These are phyloP conservation scores for Lichenostomus cassidix DNA, from an alignment of 2,113 vertebrate genomes.

Conservation along the genomic window DNA sequence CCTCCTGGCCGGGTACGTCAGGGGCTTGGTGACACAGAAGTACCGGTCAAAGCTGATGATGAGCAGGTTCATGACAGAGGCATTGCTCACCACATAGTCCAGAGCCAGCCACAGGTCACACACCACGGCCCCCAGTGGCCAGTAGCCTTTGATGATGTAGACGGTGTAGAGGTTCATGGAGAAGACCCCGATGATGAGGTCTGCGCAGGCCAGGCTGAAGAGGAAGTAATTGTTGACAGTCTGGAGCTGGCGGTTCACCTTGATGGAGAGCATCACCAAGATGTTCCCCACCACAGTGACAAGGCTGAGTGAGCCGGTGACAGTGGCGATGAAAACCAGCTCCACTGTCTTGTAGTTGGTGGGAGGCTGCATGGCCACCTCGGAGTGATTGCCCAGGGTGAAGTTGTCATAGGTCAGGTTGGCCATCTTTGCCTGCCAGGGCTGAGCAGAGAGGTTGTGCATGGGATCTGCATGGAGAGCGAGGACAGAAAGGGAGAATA, in stretches of 20 bases:
- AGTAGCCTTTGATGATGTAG: slow-evolving; percentile 96
- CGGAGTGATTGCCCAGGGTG: slow-evolving; percentile 61
- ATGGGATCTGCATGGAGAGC: slow-evolving; percentile 71
- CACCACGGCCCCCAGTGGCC: slow-evolving; percentile 93
- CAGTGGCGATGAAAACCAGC: slow-evolving; percentile 93
- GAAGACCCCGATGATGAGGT: slow-evolving; percentile 94
- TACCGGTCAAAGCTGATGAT: slow-evolving; percentile 98
- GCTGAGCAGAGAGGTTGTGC: slow-evolving; percentile 74
- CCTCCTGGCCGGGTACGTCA: slow-evolving; percentile 90
- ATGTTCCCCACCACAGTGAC: slow-evolving; percentile 97
- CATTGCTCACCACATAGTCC: slow-evolving; percentile 96
- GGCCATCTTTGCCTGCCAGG: slow-evolving; percentile 69
- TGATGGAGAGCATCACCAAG: slow-evolving; percentile 98
- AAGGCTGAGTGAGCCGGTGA: slow-evolving; percentile 93
- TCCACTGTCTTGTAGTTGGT: slow-evolving; percentile 89
- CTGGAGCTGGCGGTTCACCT: slow-evolving; percentile 97
- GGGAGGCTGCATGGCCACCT: slow-evolving; percentile 54
- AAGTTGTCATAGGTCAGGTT: slow-evolving; percentile 81
- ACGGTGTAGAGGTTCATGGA: slow-evolving; percentile 98
- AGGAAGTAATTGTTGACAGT: slow-evolving; percentile 99
- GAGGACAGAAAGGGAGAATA: not conserved
- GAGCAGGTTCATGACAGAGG: slow-evolving; percentile 96
- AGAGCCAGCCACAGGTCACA: slow-evolving; percentile 96
- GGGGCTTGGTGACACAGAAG: slow-evolving; percentile 97
- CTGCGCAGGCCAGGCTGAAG: slow-evolving; percentile 94